A percentile compares a stretch with the other conserved stretches of the same genome.
These are phyloP conservation scores for Reticulitermes lucifugus DNA, from an alignment of 2,888 invertebrate genomes.

Conservation along the genomic window DNA sequence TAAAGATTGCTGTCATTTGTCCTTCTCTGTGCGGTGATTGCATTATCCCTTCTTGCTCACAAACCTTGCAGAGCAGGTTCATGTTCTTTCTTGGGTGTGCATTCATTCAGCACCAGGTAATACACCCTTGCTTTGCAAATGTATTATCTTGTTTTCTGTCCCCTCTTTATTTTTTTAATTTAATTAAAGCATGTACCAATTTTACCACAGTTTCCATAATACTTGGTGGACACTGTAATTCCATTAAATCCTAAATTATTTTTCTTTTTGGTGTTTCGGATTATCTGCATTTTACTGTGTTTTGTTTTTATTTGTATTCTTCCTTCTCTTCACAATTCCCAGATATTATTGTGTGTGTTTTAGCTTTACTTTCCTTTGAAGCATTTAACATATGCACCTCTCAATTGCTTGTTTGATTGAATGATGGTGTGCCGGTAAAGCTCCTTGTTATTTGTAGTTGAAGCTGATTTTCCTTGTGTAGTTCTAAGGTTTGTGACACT, in stretches of 20 bases:
- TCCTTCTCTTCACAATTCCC: constrained; percentile 17
- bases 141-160: background rate
- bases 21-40: background rate
- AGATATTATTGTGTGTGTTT: background rate
- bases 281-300: constrained; percentile 39
- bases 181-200: background rate
- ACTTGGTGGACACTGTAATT: background rate
- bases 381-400: background rate
- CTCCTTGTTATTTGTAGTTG: background rate
- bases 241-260: background rate
- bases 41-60: background rate
- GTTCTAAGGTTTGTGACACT: no score
- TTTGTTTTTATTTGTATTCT: constrained; percentile 48
- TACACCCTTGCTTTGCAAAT: background rate
- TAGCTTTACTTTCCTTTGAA: background rate
- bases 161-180: background rate
- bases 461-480: background rate
- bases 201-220: background rate
- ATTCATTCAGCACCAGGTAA: background rate
- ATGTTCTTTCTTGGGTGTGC: background rate
- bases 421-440: background rate
- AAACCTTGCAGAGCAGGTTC: background rate
- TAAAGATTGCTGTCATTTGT: background rate
- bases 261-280: constrained; percentile 51
- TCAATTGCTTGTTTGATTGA: constrained; percentile 14